Conservation (phyloP, 2,797 vertebrate species). For the Psittacula echo region DNA sequence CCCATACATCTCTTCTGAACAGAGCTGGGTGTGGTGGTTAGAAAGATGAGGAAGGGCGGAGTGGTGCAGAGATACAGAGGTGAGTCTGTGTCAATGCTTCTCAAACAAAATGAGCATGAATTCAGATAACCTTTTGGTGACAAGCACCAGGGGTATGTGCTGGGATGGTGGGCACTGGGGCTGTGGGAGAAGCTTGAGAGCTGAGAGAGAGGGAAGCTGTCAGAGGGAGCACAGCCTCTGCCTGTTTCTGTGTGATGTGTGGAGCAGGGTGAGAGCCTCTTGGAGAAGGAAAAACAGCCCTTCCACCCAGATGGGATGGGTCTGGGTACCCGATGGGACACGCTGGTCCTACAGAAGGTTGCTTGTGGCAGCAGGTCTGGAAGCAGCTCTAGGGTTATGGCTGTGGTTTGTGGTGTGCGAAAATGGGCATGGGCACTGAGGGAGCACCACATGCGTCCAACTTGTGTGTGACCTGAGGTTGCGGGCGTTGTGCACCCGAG, state of each 20-base stretch:
- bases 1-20: neutral
- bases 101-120: neutral
- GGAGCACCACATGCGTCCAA: rapidly evolving
- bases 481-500: rapidly evolving
- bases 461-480: neutral
- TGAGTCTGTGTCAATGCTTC: neutral
- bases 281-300: neutral
- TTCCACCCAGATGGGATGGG: neutral
- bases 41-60: neutral
- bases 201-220: neutral
- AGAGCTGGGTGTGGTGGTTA: neutral
- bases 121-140: neutral
- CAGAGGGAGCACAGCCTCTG: neutral
- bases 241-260: neutral
- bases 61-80: neutral
- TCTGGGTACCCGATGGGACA: neutral
- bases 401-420: neutral
- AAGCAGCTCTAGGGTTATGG: neutral
- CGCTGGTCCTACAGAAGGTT: neutral
- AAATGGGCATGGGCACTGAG: neutral
- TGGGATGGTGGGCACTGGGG: neutral
- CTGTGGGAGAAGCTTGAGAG: neutral
- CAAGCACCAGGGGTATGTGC: neutral
- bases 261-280: neutral
- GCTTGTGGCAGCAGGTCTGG: neutral